Evolutionary conservation across 2,888 invertebrate species (phyloP), one percentile per base, ranked within the genome.

Genomic region (Diplazon laetatorius): DNA sequence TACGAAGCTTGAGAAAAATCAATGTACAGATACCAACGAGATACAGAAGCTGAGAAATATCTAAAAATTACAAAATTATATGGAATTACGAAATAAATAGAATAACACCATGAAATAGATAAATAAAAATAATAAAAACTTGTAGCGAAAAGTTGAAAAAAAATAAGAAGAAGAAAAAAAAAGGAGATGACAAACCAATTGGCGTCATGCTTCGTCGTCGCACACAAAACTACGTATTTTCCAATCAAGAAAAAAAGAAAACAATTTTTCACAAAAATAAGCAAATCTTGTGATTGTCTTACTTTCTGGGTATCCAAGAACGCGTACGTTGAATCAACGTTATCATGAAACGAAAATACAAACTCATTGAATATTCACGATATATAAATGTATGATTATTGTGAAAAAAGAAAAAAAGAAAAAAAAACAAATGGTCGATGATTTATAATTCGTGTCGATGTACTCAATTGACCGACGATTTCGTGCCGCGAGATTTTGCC

Each of bases 241-340:
- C n/a, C n/a, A n/a, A n/a, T n/a, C n/a, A n/a, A n/a, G n/a, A n/a
- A n/a, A n/a, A n/a, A n/a, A n/a, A n/a, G n/a, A n/a, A n/a, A n/a
- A n/a, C n/a, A n/a, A n/a, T n/a, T n/a, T n/a, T n/a, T n/a, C n/a
- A n/a, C n/a, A n/a, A n/a, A n/a, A n/a, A 42, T 42, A 16, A 10
- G 12, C 8, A 73, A 57, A n/a, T 8, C 3, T 35, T 25, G 20
- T 25, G 70, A 65, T 66, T 12, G 77, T 80, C 88, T 88, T 88
- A 88, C 88, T 88, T 88, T 86, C 88, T 88, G 84, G 72, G 75
- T 78, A 81, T 86, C 86, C 88, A 82, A 84, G 83, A 80, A 79
- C 83, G 83, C 82, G 78, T 65, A 73, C 72, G 76, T 68, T 74
- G 73, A 82, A 80, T 77, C 76, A 57, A 77, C 25, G 76, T 76